phyloP scores from a whole-genome alignment of 1,140 invertebrate genomes.

The Hylaeus anthracinus region DNA sequence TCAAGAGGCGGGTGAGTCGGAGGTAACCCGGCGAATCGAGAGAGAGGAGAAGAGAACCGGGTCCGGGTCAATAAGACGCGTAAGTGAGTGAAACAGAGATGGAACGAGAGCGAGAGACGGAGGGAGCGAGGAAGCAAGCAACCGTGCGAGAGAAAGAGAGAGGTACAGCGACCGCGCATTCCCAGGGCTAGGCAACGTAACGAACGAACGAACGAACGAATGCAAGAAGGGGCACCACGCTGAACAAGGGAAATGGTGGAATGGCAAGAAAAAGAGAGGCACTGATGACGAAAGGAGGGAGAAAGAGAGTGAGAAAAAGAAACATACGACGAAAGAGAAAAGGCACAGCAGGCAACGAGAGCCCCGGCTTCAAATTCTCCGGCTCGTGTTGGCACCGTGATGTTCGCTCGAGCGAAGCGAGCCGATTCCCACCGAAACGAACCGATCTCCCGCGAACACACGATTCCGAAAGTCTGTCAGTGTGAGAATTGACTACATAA shows the following conservation, averaged over 20 bases:
- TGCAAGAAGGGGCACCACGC: conserved; percentile 39
- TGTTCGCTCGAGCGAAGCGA: conserved; percentile 45
- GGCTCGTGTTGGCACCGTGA: conserved; percentile 43
- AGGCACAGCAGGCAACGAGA: conserved; percentile 55
- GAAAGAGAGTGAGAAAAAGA: conserved; percentile 51
- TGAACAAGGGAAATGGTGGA: conserved; percentile 45
- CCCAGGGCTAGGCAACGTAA: conserved; percentile 78
- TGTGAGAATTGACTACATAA: conserved; percentile 9
- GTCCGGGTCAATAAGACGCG: conserved; percentile 81
- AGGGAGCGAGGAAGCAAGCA: conserved; percentile 32
- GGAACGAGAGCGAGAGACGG: conserved; percentile 59
- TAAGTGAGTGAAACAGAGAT: conserved; percentile 67
- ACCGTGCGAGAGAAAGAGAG: conserved; percentile 62
- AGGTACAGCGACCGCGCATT: conserved; percentile 76
- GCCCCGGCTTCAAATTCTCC: conserved; percentile 51
- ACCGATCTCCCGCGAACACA: conserved; percentile 46
- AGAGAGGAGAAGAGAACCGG: conserved; percentile 75
- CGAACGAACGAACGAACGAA: conserved; percentile 70
- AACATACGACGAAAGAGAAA: conserved; percentile 49
- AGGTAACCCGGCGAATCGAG: conserved; percentile 76
- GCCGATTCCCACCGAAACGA: conserved; percentile 41
- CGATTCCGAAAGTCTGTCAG: conserved; percentile 35
- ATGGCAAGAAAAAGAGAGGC: conserved; percentile 42
- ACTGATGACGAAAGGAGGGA: conserved; percentile 34
- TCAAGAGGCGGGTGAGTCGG: conserved; percentile 64